These are phyloP conservation scores for Muschampia plurimacula DNA, from an alignment of 2,888 invertebrate species.

Conservation along the genomic window DNA sequence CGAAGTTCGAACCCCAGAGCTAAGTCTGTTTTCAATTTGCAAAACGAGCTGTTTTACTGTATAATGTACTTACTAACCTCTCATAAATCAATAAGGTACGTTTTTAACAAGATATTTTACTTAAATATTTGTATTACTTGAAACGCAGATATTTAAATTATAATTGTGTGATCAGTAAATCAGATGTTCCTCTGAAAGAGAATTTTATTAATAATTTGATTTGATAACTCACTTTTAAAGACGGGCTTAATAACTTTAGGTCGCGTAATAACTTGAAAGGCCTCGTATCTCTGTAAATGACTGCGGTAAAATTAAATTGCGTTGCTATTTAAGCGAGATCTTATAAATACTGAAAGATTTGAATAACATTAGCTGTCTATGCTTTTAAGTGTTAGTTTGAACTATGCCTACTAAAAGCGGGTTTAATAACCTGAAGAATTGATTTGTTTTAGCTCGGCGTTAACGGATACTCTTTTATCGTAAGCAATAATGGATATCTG, in stretches of 20 bases:
- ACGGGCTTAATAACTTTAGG: neutral
- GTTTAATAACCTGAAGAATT: neutral
- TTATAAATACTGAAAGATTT: neutral
- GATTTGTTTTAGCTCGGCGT: constrained; percentile 92
- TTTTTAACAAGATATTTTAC: too few relatives aligned
- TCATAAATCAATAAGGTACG: too few relatives aligned
- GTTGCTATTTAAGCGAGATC: neutral
- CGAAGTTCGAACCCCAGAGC: too few relatives aligned
- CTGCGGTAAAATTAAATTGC: neutral
- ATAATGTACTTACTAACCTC: neutral
- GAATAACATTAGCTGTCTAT: neutral
- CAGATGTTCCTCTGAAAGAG: neutral
- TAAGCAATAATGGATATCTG: constrained; percentile 98
- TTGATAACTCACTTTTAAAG: neutral
- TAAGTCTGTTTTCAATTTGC: neutral
- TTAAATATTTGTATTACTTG: too few relatives aligned
- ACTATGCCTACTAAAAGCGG: neutral
- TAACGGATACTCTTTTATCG: constrained; percentile 98
- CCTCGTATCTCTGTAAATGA: neutral
- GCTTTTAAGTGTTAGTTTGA: neutral
- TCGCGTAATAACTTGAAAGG: constrained; percentile 1
- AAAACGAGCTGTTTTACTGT: neutral
- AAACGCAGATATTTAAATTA: neutral
- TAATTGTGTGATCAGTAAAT: neutral
- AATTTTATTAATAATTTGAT: neutral